Conservation (phyloP, 2,113 vertebrate genomes). For the Sinocyclocheilus anophthalmus region DNA sequence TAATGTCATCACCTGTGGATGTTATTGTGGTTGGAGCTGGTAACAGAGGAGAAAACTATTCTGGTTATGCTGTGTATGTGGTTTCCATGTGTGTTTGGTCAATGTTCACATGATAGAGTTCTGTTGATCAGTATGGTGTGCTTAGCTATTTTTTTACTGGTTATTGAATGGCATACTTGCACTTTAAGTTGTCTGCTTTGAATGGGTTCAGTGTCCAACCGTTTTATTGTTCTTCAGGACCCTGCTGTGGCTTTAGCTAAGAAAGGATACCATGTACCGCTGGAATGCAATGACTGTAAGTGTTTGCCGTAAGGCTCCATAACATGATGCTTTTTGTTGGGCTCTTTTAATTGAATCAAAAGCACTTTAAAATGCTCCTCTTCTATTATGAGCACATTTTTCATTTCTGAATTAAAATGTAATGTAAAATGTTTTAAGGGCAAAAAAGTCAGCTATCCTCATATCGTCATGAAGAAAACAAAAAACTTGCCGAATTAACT, state of each 20-base stretch:
- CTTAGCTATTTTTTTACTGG: background rate
- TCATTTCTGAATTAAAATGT: background rate
- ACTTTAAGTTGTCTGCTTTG: background rate
- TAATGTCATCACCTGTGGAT: conserved; percentile 70
- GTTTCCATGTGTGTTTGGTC: background rate
- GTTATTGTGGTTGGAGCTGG: conserved; percentile 79
- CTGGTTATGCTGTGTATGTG: conserved; percentile 70
- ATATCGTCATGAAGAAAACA: background rate
- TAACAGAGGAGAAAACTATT: conserved; percentile 71
- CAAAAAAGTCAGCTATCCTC: background rate
- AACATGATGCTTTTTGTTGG: background rate
- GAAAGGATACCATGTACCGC: conserved; percentile 80
- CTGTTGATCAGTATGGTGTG: background rate
- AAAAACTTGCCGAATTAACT: background rate
- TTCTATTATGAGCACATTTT: background rate
- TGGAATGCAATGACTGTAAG: conserved; percentile 88
- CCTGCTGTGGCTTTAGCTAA: conserved; percentile 81
- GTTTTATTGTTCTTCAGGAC: conserved; percentile 68
- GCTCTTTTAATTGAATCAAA: background rate
- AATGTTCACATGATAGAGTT: background rate
- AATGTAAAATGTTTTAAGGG: background rate
- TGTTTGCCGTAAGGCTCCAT: conserved; percentile 20
- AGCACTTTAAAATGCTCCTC: background rate
- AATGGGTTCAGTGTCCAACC: background rate
- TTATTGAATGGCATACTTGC: background rate